Base-by-base conservation (phyloP, 2,888 invertebrate species). In the Sepiola atlantica region DNA sequence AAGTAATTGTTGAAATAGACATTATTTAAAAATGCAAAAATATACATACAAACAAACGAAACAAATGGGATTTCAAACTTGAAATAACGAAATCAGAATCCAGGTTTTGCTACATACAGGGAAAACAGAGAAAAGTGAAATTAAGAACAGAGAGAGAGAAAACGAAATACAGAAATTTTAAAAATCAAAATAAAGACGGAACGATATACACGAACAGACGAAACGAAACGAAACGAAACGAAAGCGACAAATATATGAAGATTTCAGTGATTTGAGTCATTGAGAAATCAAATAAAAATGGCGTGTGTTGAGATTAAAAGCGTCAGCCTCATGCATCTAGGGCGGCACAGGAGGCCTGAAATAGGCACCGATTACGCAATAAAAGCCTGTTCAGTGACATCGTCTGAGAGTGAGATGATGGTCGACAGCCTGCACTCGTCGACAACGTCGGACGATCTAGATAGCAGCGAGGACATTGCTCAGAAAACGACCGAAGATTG, bases 341-440 rank as follows among this genome's bases (percentile, higher is more conserved):
- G 77, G 1, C 77, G 77, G n/a, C 77, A 77, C n/a, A 77, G n/a
- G n/a, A 77, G 77, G 77, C 16, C 77, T 32, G 77, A 18, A 77
- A 12, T 77, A n/a, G 77, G 32, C 16, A 32, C 77, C 16, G 77
- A 77, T 77, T 77, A 14, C 32, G 16, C 77, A 77, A 77, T 12
- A 12, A 77, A 77, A 32, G 77, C n/a, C 18, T 77, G 77, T 77
- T 77, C 77, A 32, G 77, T 77, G 32, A 77, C 77, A n/a, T 77
- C 77, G n/a, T 77, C 77, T n/a, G 92, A 92, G 20, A 92, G 92
- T 35, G 92, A 92, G 21, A 92, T 92, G 92, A n/a, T 54, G 24
- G 92, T 92, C 6, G 92, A 92, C 45, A 92, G 92, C 32, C 28
- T 92, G 35, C 92, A 92, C 45, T 54, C 92, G 24, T 92, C 92